phyloP scores from a whole-genome alignment of 2,888 invertebrate genomes.

The Cryptophagus acutangulus region DNA sequence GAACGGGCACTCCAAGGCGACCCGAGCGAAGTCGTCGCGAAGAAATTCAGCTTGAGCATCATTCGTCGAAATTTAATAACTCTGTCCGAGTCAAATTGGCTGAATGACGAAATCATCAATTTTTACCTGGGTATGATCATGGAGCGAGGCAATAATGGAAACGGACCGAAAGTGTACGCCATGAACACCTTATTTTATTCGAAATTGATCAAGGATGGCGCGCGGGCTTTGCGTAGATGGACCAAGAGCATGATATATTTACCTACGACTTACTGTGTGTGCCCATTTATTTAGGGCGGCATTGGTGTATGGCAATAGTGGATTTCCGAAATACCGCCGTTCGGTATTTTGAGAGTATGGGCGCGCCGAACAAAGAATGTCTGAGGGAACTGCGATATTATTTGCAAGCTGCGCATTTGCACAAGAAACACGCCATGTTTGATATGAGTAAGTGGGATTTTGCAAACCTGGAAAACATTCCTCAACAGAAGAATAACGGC shows the following conservation, averaged over 20 bases:
- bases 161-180: conserved; percentile 72
- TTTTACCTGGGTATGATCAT: conserved; percentile 93
- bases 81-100: conserved; percentile 79
- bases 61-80: conserved; percentile 78
- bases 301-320: conserved; percentile 93
- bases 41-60: conserved; percentile 59
- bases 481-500: conserved; percentile 93
- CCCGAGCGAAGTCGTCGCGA: conserved; percentile 61
- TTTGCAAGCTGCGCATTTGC: conserved; percentile 75
- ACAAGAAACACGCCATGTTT: conserved; percentile 76
- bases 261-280: conserved; percentile 77
- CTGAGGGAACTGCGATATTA: conserved; percentile 70
- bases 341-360: conserved; percentile 91
- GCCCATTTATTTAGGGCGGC: conserved; percentile 90
- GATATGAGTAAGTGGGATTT: conserved; percentile 66
- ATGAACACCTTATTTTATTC: conserved; percentile 97
- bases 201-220: conserved; percentile 73
- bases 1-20: too few relatives aligned
- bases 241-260: conserved; percentile 89
- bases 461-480: conserved; percentile 72
- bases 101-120: conserved; percentile 95
- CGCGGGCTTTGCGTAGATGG: conserved; percentile 81
- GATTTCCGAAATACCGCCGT: conserved; percentile 55
- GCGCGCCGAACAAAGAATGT: conserved; percentile 66
- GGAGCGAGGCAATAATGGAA: conserved; percentile 63